Evolutionary conservation across 1,140 invertebrate genomes (phyloP), one percentile per base, ranked within the genome.

Genomic region (Metopolophium dirhodum): DNA sequence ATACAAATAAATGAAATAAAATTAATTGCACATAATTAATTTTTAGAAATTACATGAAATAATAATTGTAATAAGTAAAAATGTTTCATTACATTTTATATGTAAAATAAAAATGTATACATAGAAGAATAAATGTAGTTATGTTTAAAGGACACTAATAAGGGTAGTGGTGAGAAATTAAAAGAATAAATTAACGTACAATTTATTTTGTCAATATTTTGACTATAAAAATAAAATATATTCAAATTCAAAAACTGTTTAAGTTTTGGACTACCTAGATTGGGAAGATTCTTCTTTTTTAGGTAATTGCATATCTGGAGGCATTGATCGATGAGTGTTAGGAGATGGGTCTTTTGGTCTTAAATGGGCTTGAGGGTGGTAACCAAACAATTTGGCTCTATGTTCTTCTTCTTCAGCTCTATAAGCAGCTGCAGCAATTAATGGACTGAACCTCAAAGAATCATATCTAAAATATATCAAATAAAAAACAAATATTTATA

Each of bases 341-440:
- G 82, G 91, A 41, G 94, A 94, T 57, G 94, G 94, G 41, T 94
- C 94, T 94, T 94, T 94, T 45, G 91, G 91, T 57, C 94, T 82
- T 87, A 94, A 86, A 41, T 93, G 93, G n/a, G 96, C 96, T 94
- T 96, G 96, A 37, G 96, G 96, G 35, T 96, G 96, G 95, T 97
- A 97, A 93, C 96, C 97, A 94, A 97, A 96, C 88, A 97, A 96
- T 95, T 97, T 97, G 3, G 97, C 96, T 87, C 91, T 85, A 22
- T 97, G 96, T 95, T 97, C 97, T 94, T 97, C 97, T 94, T 98
- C 96, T 94, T 95, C 94, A 45, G 96, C 97, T 91, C 93, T 91
- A 61, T 41, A 94, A 87, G 91, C 91, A 22, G 94, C 94, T n/a
- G 94, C 94, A 82, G 94, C 94, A 85, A 95, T 94, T 41, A 94